A percentile compares a stretch with the other conserved stretches of the same genome.
Evolutionary conservation across 2,113 vertebrate genomes (phyloP).

Genomic region (Albula glossodonta): DNA sequence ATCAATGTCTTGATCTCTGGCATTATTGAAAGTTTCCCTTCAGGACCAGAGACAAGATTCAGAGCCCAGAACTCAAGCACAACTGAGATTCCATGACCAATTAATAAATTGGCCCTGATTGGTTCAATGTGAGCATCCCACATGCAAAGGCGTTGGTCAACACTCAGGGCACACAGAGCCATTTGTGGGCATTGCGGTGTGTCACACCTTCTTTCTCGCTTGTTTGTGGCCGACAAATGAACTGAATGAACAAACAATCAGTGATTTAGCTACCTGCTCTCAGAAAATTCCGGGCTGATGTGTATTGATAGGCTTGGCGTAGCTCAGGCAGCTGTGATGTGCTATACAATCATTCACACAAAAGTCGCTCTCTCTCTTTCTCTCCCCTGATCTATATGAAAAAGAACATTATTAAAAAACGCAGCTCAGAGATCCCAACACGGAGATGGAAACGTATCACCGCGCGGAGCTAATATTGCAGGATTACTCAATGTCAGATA

Average conservation of each 20-base stretch:
- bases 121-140: too few species aligned
- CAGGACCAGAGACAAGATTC: too few species aligned
- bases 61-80: too few species aligned
- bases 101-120: too few species aligned
- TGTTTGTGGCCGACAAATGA: background rate
- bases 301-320: background rate
- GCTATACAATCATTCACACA: background rate
- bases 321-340: background rate
- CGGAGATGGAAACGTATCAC: background rate
- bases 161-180: too few species aligned
- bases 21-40: too few species aligned
- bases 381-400: background rate
- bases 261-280: background rate
- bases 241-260: background rate
- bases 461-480: background rate
- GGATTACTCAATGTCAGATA: conserved; percentile 7
- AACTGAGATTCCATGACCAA: too few species aligned
- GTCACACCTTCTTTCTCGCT: too few species aligned
- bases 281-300: background rate
- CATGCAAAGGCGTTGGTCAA: too few species aligned
- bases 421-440: background rate
- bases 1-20: too few species aligned
- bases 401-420: background rate
- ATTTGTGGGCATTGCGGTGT: too few species aligned
- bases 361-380: background rate